Evolutionary conservation across 2,113 vertebrate genomes (phyloP), one percentile per base, ranked within the genome.

Genomic region (Callopanchax toddi): DNA sequence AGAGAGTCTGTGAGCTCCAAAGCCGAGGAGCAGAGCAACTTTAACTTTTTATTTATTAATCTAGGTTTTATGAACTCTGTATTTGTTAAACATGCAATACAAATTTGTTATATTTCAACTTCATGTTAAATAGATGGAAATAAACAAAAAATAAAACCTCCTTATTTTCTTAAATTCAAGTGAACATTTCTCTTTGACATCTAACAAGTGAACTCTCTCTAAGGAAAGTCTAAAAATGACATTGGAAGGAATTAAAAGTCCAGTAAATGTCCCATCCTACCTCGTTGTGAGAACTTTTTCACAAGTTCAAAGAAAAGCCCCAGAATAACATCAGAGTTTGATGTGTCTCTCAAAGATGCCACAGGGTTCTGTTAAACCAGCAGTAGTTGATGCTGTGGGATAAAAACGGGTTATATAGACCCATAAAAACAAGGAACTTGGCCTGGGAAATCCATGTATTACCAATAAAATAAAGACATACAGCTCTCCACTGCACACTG

Each of bases 381-480:
- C 49, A 29, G 49, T 32, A 26, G 25, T 51, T 29, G 16, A 51
- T 51, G 49, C 25, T 11, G n/a, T 6, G 49, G 49, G 49, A 29
- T 51, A 51, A 51, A 26, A n/a, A 6, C 8, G 5, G 17, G 25
- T 51, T 51, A 29, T 51, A 51, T 32, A 11, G 49, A 32, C 25
- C 25, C 32, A 17, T 51, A 32, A 51, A 51, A 26, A 51, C 25
- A n/a, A 51, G 25, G 9, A 25, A 29, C 25, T 29, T 29, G 49
- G 25, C 49, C 29, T 51, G 25, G 16, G 29, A 29, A 51, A 51
- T 29, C 17, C 25, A 32, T 51, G 8, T 49, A 49, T 25, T 15
- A 51, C 16, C 16, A 51, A 51, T 51, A 51, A 51, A 29, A 51
- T 9, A 26, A 16, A 51, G 25, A 51, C 26, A 51, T 15, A 51